phyloP scores from a whole-genome alignment of 1,140 invertebrate genomes.

The Chironomus striatipennis region DNA sequence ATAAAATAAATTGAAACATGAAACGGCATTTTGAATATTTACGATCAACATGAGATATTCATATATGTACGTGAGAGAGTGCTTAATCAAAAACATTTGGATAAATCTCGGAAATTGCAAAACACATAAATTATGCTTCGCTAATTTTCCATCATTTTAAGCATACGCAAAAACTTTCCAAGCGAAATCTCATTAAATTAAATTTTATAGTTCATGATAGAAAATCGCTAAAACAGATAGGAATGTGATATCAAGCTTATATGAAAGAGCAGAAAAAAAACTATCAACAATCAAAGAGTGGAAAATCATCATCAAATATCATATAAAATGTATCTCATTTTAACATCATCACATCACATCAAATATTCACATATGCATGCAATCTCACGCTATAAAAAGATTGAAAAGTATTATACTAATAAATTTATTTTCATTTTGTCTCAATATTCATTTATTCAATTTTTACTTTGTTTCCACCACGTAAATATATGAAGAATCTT shows the following conservation, averaged over 20 bases:
- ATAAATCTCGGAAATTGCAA: constrained; percentile 4
- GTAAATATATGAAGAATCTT: too few species aligned
- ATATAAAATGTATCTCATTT: background rate
- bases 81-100: background rate
- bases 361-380: constrained; percentile 18
- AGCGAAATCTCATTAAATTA: constrained; percentile 18
- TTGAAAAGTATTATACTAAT: background rate
- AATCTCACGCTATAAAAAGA: constrained; percentile 25
- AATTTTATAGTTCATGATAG: constrained; percentile 1
- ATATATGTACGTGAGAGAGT: background rate
- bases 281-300: background rate
- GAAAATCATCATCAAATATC: constrained; percentile 20
- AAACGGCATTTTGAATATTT: constrained; percentile 13
- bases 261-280: background rate
- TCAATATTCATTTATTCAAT: too few species aligned
- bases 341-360: background rate
- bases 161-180: constrained; percentile 1
- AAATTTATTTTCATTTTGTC: too few species aligned
- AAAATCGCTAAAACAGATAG: background rate
- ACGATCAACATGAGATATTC: constrained; percentile 4
- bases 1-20: constrained; percentile 20
- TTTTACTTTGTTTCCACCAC: too few species aligned
- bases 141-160: constrained; percentile 21
- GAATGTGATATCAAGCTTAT: too few species aligned
- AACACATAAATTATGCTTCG: constrained; percentile 22